Evolutionary conservation across 2,113 vertebrate species (phyloP), one percentile per base, ranked within the genome.

Genomic region (Hippocampus barbouri): DNA sequence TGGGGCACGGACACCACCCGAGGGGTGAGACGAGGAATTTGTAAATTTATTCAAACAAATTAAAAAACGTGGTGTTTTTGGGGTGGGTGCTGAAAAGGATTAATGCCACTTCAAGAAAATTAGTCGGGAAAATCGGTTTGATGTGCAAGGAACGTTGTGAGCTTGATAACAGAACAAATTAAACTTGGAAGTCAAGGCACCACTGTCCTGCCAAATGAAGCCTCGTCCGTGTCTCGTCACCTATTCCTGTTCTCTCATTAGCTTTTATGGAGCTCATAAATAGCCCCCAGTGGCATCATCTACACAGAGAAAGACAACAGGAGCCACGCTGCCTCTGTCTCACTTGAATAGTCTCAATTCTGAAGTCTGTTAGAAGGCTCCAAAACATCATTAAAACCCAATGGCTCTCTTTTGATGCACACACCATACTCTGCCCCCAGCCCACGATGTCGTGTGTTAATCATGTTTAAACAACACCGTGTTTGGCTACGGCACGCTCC

Each of bases 341-440:
- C 66, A 51, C 69, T 62, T 83, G 70, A 84, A 30, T 79, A 70
- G 41, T 68, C 67, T 63, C 57, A n/a, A 1, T 20, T 68, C 61
- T 40, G 40, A 64, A 73, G 72, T 77, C 72, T 27, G 76, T 76
- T 57, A 68, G 34, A 72, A 76, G 30, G 70, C 70, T 80, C 66
- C 80, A 77, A 82, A 78, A 85, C 86, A 80, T 82, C 76, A 85
- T 90, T 86, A 89, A 91, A 87, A 86, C 70, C 81, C 78, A 79
- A 85, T 80, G 70, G 81, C 75, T 62, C 76, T 78, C 76, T 54
- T 86, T 79, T 74, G 72, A 86, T 71, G 23, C 1, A 30, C 68
- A 25, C 70, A 38, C 60, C 70, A 27, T 64, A 56, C 70, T n/a
- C 21, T 21, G 34, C 34, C 69, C 43, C 49, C 47, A 69, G 53